Percentiles rank a stretch among this genome's conserved stretches.
These are phyloP conservation scores for Sula dactylatra DNA, from an alignment of 2,113 vertebrate species.

Conservation along the genomic window DNA sequence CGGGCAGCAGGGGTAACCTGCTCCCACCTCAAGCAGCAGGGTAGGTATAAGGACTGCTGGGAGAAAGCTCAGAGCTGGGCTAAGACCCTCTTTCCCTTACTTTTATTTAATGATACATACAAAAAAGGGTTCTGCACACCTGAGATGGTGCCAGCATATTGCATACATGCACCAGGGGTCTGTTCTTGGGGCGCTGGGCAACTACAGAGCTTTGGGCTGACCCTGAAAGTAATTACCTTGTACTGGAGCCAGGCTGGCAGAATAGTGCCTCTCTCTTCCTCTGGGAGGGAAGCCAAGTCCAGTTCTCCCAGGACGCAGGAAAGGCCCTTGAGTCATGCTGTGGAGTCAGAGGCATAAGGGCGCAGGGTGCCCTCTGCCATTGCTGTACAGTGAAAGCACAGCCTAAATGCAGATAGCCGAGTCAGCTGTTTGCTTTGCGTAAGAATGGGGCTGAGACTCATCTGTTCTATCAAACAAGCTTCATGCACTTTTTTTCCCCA, in stretches of 20 bases:
- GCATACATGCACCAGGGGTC: not conserved
- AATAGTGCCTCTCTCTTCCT: not conserved
- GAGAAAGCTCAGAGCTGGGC: not conserved
- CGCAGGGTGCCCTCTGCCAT: not conserved
- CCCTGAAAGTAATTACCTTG: not conserved
- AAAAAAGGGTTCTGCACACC: not conserved
- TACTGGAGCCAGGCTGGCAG: not conserved
- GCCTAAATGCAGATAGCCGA: not conserved
- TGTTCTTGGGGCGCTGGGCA: not conserved
- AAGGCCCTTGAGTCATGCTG: not conserved
- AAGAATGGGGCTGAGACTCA: not conserved
- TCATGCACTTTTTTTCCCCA: not conserved
- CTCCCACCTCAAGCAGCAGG: not conserved
- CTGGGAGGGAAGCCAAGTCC: not conserved
- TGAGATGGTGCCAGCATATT: not conserved
- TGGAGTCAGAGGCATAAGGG: not conserved
- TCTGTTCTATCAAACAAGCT: not conserved
- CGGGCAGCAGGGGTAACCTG: not conserved
- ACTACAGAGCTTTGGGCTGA: not conserved
- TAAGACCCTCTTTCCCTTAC: not conserved
- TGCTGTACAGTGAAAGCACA: accelerated
- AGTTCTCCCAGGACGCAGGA: not conserved
- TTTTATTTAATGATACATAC: not conserved
- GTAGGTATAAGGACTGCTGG: not conserved
- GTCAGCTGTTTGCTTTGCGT: not conserved